These are phyloP conservation scores for Octopus bimaculoides DNA, from an alignment of 1,140 invertebrate species.

Conservation along the genomic window DNA sequence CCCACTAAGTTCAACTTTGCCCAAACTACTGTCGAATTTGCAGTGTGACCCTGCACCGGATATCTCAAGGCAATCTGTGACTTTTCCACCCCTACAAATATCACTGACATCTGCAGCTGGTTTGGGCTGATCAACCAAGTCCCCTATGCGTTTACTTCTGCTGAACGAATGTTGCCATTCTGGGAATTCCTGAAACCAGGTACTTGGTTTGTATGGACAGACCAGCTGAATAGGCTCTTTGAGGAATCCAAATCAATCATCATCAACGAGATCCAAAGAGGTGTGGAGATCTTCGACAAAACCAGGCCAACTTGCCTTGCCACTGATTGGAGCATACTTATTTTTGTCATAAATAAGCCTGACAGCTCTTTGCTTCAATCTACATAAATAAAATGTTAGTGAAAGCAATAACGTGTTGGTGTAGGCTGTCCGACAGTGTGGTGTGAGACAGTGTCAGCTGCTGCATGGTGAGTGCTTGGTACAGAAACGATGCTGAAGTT, in stretches of 20 bases:
- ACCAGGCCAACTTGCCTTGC: background rate
- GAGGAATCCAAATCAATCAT: background rate
- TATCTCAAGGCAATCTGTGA: conserved; percentile 25
- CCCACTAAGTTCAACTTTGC: conserved; percentile 35
- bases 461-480: too few relatives aligned
- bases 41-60: conserved; percentile 23
- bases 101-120: conserved; percentile 31
- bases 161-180: background rate
- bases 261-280: background rate
- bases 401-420: too few relatives aligned
- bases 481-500: too few relatives aligned
- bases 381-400: too few relatives aligned
- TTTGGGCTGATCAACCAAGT: conserved; percentile 23
- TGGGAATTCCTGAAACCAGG: background rate
- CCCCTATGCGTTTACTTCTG: conserved; percentile 20
- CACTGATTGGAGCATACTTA: too few relatives aligned
- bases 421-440: too few relatives aligned
- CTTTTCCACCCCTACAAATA: conserved; percentile 24
- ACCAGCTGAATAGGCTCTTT: background rate
- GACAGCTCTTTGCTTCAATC: too few relatives aligned
- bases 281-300: background rate
- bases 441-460: too few relatives aligned
- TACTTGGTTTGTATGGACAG: background rate
- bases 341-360: too few relatives aligned
- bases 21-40: conserved; percentile 35